Evolutionary conservation across 2,113 vertebrate species (phyloP).

Genomic region (Microcebus griseorufus): DNA sequence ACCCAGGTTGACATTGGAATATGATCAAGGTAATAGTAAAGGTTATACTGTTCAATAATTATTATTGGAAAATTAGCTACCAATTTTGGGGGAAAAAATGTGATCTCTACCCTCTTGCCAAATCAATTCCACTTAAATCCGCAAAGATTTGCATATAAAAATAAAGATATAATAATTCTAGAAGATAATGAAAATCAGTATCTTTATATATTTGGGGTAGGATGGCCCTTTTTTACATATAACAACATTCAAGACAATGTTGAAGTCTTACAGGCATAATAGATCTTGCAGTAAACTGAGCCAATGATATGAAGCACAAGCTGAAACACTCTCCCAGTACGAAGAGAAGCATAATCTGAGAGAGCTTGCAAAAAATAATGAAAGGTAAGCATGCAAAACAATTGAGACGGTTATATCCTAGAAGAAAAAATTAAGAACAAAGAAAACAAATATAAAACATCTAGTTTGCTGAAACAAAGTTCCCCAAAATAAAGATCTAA

Average conservation of each 20-base stretch:
- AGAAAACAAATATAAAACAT: slow-evolving; percentile 6
- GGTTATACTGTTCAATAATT: neutral
- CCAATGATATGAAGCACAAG: neutral
- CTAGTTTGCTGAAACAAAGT: neutral
- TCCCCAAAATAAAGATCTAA: neutral
- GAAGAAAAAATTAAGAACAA: neutral
- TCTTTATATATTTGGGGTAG: neutral
- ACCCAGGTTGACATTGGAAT: neutral
- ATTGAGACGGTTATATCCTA: neutral
- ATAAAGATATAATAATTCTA: neutral
- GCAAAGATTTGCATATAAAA: neutral
- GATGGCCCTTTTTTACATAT: neutral
- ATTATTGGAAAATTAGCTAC: neutral
- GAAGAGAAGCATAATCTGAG: neutral
- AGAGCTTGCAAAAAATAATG: neutral
- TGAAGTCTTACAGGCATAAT: neutral
- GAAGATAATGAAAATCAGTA: neutral
- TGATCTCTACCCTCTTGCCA: neutral
- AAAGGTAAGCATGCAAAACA: neutral
- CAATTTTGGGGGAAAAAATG: neutral
- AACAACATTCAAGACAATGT: neutral
- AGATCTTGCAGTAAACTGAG: neutral
- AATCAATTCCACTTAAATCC: neutral
- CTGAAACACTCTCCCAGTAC: neutral
- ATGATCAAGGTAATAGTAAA: neutral